Base-by-base conservation (phyloP, 2,888 invertebrate species). In the Trisateles emortualis region DNA sequence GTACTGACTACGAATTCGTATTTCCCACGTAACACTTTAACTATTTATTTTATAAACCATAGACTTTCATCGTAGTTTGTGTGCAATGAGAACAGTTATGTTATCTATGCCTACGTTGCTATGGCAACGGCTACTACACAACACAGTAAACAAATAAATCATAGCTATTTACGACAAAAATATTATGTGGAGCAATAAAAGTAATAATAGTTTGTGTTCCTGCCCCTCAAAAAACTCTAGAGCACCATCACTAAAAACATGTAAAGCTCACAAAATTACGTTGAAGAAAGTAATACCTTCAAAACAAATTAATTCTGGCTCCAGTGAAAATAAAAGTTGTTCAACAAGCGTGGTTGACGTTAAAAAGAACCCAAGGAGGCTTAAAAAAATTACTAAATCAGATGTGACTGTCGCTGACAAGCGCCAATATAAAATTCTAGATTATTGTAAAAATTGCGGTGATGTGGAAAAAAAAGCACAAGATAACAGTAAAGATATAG, bases 321-420 rank as follows among this genome's bases (percentile, higher is more conserved):
- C 68, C 0, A 70, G 56, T n/a, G 75, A 76, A 1, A 74, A 68
- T 8, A 88, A 84, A 63, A 83, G 82, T 40, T 77, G 63, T 52
- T 86, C 89, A 0, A 72, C 80, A 0, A 81, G 84, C 10, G 61
- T 72, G 1, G 60, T 88, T 9, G 62, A 30, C 9, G 46, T 48
- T 1, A 66, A 46, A 13, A 60, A 52, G 29, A 5, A 33, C 30
- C 32, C 40, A 36, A 51, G 40, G 3, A 79, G 72, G 45, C 69
- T 79, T 0, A 84, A 79, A 57, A 88, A 85, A 64, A 80, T 72
- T 0, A 86, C 90, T 0, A 84, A 83, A 74, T 91, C 92, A 0
- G 88, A 87, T 11, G 56, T 67, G 1, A 69, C 57, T 29, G 74
- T 86, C 4, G 62, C 58, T 19, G 73, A 68, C 53, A 74, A 70